These are phyloP conservation scores for Sorex fumeus DNA, from an alignment of 2,113 vertebrate genomes.

Conservation along the genomic window DNA sequence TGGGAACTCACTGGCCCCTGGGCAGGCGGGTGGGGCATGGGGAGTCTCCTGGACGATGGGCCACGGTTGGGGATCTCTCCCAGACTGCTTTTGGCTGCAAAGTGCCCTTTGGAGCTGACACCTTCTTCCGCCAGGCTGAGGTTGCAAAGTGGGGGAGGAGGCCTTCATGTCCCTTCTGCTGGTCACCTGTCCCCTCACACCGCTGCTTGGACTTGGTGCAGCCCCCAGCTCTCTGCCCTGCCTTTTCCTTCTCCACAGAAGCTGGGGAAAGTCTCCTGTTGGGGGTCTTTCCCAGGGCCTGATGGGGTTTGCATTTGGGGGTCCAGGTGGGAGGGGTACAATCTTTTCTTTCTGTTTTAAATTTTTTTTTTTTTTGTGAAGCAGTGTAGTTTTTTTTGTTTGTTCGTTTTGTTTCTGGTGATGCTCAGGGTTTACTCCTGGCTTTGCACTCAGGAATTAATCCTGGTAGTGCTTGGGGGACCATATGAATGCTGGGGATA, in stretches of 20 bases:
- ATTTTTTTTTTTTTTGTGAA: too few relatives aligned
- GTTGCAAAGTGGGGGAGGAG: neutral
- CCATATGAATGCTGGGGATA: too few relatives aligned
- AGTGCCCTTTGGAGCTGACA: neutral
- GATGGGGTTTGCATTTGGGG: too few relatives aligned
- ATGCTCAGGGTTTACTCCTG: too few relatives aligned
- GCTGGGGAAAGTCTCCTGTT: neutral
- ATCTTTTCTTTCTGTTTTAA: too few relatives aligned
- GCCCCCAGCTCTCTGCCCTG: slow-evolving; percentile 40
- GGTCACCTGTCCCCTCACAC: neutral
- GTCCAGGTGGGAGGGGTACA: too few relatives aligned
- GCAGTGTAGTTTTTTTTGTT: too few relatives aligned
- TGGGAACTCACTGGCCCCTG: neutral
- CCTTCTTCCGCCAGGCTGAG: neutral
- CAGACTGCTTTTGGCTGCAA: too few relatives aligned
- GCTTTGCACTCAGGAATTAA: too few relatives aligned
- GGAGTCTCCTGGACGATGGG: neutral
- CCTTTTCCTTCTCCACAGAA: neutral
- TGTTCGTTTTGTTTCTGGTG: too few relatives aligned
- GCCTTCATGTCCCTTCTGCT: neutral
- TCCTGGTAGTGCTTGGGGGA: too few relatives aligned
- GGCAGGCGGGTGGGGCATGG: too few relatives aligned
- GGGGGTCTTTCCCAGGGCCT: neutral
- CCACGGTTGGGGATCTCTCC: neutral
- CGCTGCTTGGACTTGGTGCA: neutral